A percentile compares a stretch with the other conserved stretches of the same genome.
These are phyloP conservation scores for Etheostoma spectabile DNA, from an alignment of 2,113 vertebrate species.

Conservation along the genomic window DNA sequence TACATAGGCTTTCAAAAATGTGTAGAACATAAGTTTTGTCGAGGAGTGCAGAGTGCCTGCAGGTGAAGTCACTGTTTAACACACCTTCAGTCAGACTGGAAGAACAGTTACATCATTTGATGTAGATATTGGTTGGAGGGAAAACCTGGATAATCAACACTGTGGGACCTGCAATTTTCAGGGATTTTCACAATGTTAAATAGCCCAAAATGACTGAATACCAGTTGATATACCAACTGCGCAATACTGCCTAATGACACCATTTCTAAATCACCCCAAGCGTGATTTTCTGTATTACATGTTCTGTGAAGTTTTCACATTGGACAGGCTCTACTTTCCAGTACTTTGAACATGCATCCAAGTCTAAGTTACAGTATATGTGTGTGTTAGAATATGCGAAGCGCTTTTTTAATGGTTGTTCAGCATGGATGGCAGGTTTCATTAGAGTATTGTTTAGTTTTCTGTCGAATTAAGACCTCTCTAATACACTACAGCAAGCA, in stretches of 20 bases:
- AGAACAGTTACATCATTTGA: not conserved
- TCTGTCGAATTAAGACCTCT: constrained; percentile 29
- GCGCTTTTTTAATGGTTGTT: not conserved
- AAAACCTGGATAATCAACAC: not conserved
- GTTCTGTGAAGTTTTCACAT: no score
- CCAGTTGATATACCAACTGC: not conserved
- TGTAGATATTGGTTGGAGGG: not conserved
- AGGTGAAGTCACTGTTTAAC: not conserved
- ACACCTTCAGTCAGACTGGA: not conserved
- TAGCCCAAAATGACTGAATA: no score
- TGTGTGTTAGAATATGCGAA: not conserved
- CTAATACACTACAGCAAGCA: constrained; percentile 9
- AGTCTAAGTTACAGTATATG: not conserved
- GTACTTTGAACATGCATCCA: not conserved
- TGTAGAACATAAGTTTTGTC: constrained; percentile 1
- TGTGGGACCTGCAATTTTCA: not conserved
- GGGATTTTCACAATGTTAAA: not conserved
- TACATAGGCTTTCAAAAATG: not conserved
- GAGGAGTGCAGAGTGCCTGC: not conserved
- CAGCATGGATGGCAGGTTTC: not conserved
- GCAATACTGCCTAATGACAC: not conserved
- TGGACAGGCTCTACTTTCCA: not conserved
- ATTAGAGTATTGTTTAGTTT: constrained; percentile 19
- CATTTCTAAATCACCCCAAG: no score
- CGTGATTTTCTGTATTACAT: no score